Evolutionary conservation across 1,140 invertebrate species (phyloP).

Genomic region (Lucilia sericata): DNA sequence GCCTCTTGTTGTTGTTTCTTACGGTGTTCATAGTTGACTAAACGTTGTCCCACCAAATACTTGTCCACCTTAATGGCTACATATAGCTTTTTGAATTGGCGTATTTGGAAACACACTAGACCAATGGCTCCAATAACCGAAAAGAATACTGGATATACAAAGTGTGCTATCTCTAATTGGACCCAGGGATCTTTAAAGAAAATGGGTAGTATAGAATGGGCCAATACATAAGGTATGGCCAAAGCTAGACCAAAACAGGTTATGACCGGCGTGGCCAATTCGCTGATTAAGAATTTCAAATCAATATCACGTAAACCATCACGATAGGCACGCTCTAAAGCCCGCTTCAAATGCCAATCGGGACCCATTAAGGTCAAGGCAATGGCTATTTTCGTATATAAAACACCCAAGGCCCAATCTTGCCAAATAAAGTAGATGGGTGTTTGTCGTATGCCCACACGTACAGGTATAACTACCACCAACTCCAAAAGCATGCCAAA

Average conservation of each 20-base stretch:
- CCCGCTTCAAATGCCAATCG: conserved; percentile 91
- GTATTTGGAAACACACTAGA: conserved; percentile 81
- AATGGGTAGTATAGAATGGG: conserved; percentile 85
- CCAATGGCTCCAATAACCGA: conserved; percentile 77
- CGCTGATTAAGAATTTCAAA: conserved; percentile 85
- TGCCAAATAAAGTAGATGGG: conserved; percentile 96
- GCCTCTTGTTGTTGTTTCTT: conserved; percentile 70
- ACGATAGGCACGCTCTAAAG: conserved; percentile 89
- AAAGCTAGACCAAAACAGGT: conserved; percentile 87
- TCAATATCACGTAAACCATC: conserved; percentile 95
- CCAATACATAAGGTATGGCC: conserved; percentile 89
- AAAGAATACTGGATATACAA: conserved; percentile 92
- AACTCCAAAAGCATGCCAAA: conserved; percentile 93
- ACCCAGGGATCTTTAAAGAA: conserved; percentile 79
- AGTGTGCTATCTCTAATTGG: conserved; percentile 83
- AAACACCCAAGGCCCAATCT: conserved; percentile 96
- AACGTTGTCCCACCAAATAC: conserved; percentile 93
- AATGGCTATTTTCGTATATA: conserved; percentile 98
- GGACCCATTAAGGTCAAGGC: conserved; percentile 98
- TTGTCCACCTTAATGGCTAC: conserved; percentile 99
- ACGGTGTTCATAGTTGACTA: conserved; percentile 94
- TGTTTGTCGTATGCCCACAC: conserved; percentile 94
- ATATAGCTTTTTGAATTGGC: conserved; percentile 93
- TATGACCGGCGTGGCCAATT: conserved; percentile 91
- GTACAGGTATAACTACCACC: conserved; percentile 90